Evolutionary conservation across 2,797 vertebrate species (phyloP).

Genomic region (Sebastiscus albofasciatus): DNA sequence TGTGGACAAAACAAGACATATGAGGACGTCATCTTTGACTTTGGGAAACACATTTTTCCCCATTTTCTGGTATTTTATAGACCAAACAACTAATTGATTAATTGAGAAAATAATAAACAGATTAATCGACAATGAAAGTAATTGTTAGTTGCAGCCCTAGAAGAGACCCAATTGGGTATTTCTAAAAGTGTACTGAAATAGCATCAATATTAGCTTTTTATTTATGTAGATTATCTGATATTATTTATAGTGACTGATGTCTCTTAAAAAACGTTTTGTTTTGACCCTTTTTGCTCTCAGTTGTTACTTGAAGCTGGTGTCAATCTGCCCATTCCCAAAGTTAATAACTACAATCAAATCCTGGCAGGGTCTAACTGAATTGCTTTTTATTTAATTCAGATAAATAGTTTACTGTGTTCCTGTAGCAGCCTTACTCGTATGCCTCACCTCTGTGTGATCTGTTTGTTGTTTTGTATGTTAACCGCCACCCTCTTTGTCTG

Average conservation of each 20-base stretch:
- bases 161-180: not conserved
- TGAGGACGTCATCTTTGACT: no score
- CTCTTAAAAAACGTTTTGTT: no score
- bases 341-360: not conserved
- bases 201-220: not conserved
- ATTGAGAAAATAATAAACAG: no score
- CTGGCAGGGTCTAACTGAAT: not conserved
- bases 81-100: no score
- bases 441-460: not conserved
- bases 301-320: not conserved
- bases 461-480: constrained; percentile 5
- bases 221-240: not conserved
- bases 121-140: no score
- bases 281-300: no score
- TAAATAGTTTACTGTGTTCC: not conserved
- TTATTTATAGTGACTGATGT: not conserved
- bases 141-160: no score
- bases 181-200: not conserved
- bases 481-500: not conserved
- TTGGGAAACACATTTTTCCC: no score
- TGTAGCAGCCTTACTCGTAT: not conserved
- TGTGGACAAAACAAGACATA: no score
- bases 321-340: not conserved
- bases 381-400: not conserved
- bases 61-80: no score